A percentile compares a stretch with the other conserved stretches of the same genome.
Conservation (phyloP, 2,888 invertebrate species). For the Synanthedon tipuliformis region DNA sequence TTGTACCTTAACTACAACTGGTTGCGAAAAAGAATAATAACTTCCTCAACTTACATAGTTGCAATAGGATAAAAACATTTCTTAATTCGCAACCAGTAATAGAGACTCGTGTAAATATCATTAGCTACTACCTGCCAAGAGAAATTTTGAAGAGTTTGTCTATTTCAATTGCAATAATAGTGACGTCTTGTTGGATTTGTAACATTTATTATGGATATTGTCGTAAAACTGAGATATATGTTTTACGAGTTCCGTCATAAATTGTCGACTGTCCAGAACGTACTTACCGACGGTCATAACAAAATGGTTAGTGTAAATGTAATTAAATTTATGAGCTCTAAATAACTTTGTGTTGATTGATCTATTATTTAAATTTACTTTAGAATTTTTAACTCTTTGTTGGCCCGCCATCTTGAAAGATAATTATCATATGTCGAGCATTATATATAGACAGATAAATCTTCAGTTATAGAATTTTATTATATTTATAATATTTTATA, state of each 20-base stretch:
- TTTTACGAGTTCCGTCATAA: slow-evolving; percentile 33
- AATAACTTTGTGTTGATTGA: not conserved
- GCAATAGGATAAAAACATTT: too few species aligned
- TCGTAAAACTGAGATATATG: slow-evolving; percentile 28
- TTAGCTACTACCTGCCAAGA: too few species aligned
- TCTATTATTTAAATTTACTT: not conserved
- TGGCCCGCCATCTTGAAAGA: not conserved
- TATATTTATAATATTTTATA: too few species aligned
- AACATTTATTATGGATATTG: slow-evolving; percentile 30
- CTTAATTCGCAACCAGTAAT: too few species aligned
- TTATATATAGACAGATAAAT: too few species aligned
- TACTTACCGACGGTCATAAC: not conserved
- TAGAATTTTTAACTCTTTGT: slow-evolving; percentile 2
- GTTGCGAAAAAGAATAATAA: too few species aligned
- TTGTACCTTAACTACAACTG: too few species aligned
- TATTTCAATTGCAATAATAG: slow-evolving; percentile 6
- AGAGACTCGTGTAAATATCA: too few species aligned
- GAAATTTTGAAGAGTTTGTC: too few species aligned
- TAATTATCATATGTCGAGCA: too few species aligned
- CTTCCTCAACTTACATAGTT: too few species aligned
- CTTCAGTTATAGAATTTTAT: too few species aligned
- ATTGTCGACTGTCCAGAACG: slow-evolving; percentile 17
- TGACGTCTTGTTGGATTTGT: slow-evolving; percentile 24
- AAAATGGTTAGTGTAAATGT: not conserved
- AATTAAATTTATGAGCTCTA: not conserved